Evolutionary conservation across 2,797 vertebrate species (phyloP).

Genomic region (Acrocephalus scirpaceus): DNA sequence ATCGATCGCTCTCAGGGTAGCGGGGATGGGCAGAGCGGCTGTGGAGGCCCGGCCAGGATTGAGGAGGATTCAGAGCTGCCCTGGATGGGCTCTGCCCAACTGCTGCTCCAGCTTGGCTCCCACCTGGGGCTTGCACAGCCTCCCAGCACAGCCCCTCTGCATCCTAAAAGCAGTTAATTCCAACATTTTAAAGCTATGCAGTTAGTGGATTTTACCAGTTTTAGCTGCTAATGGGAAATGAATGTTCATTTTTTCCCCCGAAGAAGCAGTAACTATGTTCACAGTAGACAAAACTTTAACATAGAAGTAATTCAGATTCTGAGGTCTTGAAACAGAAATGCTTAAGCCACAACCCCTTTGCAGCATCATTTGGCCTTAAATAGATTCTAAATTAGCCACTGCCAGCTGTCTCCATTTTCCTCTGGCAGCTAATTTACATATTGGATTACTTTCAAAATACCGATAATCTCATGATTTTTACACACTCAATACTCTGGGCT

Average conservation of each 20-base stretch:
- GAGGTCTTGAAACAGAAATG: background rate
- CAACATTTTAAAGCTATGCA: background rate
- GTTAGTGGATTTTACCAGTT: background rate
- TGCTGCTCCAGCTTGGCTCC: background rate
- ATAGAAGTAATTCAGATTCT: background rate
- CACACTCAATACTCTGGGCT: background rate
- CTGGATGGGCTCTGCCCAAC: fast-evolving
- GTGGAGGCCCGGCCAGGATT: fast-evolving
- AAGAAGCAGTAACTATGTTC: background rate
- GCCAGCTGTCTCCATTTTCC: constrained; percentile 1
- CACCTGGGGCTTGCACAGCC: fast-evolving
- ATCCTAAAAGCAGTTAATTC: fast-evolving
- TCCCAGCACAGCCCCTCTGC: background rate
- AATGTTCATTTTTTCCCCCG: fast-evolving
- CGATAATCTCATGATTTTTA: background rate
- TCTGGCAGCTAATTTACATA: constrained; percentile 16
- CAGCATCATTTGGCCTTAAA: background rate
- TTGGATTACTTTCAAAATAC: constrained; percentile 6
- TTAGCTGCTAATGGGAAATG: background rate
- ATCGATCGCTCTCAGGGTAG: fast-evolving
- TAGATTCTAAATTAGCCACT: background rate
- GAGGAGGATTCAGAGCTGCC: fast-evolving
- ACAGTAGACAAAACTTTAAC: background rate
- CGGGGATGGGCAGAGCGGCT: fast-evolving
- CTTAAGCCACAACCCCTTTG: background rate